Evolutionary conservation across 2,113 vertebrate species (phyloP).

Genomic region (human (Homo sapiens)): DNA sequence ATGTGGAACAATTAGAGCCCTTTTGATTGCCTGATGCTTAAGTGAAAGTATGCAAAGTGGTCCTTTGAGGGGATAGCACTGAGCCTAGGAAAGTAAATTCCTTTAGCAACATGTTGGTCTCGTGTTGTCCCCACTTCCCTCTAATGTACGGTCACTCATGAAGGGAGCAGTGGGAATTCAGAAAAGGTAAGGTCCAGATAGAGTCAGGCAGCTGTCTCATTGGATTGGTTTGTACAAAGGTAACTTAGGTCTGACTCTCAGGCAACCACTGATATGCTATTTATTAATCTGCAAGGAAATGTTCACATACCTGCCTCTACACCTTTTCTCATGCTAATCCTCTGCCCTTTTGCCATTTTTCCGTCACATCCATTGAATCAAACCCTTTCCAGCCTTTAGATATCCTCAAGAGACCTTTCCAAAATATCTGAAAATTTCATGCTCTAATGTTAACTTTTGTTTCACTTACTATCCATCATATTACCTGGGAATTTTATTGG

Average conservation of each 20-base stretch:
- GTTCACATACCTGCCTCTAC: background rate
- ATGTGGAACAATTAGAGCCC: constrained; percentile 32
- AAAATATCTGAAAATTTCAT: background rate
- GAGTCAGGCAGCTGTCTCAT: background rate
- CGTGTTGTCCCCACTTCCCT: background rate
- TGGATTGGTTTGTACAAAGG: background rate
- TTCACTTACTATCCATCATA: background rate
- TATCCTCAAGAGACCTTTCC: background rate
- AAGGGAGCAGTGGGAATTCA: background rate
- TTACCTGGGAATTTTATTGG: background rate
- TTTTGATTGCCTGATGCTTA: background rate
- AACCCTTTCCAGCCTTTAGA: background rate
- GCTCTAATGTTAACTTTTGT: background rate
- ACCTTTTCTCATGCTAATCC: background rate
- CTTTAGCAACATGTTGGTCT: background rate
- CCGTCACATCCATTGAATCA: background rate
- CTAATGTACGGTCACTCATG: background rate
- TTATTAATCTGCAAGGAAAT: background rate
- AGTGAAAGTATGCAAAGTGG: background rate
- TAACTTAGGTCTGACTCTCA: background rate
- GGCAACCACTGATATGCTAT: background rate
- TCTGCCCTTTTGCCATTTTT: background rate
- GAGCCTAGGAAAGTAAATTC: background rate
- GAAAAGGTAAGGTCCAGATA: background rate
- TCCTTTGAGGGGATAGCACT: background rate